Percentiles rank a stretch among this genome's conserved stretches.
These are phyloP conservation scores for Trematocara variabile DNA, from an alignment of 2,113 vertebrate species.

Conservation along the genomic window DNA sequence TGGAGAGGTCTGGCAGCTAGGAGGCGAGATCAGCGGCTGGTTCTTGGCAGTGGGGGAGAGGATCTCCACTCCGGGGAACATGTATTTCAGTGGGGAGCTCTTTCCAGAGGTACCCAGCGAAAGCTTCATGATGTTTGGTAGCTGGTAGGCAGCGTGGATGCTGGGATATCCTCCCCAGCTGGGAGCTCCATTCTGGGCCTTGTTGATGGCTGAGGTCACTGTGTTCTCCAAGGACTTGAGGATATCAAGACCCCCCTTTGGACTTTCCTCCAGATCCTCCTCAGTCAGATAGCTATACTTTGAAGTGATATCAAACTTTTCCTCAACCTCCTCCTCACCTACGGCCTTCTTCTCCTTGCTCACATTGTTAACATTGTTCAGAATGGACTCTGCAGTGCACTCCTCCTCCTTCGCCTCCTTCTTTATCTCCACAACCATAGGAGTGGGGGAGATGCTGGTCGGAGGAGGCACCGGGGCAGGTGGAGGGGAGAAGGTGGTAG, in stretches of 20 bases:
- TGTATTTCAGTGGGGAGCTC: conserved; percentile 83
- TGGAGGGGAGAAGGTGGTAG: conserved; percentile 92
- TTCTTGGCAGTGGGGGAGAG: conserved; percentile 83
- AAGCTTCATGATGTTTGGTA: conserved; percentile 98
- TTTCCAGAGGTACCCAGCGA: conserved; percentile 90
- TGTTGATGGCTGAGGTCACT: conserved; percentile 96
- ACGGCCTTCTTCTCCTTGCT: conserved; percentile 83
- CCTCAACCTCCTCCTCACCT: conserved; percentile 81
- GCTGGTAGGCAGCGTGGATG: conserved; percentile 97
- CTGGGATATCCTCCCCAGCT: conserved; percentile 99
- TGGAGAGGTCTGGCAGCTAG: conserved; percentile 90
- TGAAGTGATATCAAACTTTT: conserved; percentile 92
- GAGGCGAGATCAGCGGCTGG: conserved; percentile 85
- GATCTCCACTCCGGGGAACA: conserved; percentile 84
- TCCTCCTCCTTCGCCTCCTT: conserved; percentile 92
- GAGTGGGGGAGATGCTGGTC: conserved; percentile 81
- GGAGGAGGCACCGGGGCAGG: conserved; percentile 85
- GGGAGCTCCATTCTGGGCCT: conserved; percentile 96
- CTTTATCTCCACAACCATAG: conserved; percentile 84
- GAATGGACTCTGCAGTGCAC: conserved; percentile 75
- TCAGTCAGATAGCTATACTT: conserved; percentile 97
- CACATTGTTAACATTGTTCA: conserved; percentile 64
- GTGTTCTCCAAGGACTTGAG: conserved; percentile 98
- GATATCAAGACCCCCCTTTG: conserved; percentile 96
- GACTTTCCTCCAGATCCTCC: conserved; percentile 93